A percentile compares a stretch with the other conserved stretches of the same genome.
Conservation (phyloP, 2,797 vertebrate species). For the Martes flavigula region DNA sequence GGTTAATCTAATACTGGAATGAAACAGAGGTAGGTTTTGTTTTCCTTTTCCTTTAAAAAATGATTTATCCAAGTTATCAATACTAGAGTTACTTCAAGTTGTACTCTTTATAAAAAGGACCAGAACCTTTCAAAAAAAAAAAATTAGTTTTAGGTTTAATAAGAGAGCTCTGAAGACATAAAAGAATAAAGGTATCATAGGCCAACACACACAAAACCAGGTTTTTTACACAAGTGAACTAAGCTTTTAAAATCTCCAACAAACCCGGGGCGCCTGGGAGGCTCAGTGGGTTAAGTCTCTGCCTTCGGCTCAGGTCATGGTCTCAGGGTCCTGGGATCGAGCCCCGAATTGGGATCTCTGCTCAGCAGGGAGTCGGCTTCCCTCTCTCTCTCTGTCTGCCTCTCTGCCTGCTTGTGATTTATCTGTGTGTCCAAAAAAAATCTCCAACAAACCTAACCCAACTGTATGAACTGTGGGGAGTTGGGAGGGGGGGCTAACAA, state of each 20-base stretch:
- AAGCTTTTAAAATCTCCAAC: not conserved
- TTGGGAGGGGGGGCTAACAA: not conserved
- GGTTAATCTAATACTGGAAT: not conserved
- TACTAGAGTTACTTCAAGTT: not conserved
- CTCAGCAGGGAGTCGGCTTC: no score
- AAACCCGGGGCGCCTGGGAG: not conserved
- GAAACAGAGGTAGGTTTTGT: not conserved
- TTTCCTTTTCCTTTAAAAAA: not conserved
- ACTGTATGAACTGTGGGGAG: not conserved
- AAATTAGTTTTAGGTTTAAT: not conserved
- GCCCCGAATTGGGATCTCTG: no score
- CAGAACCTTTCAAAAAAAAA: constrained; percentile 6
- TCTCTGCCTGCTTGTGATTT: no score
- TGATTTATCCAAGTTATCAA: not conserved
- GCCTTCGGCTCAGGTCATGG: no score
- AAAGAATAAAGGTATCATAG: not conserved
- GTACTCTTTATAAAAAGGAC: not conserved
- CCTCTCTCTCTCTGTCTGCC: no score
- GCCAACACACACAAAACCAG: not conserved
- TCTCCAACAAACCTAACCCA: not conserved
- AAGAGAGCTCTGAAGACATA: not conserved
- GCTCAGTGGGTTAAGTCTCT: no score
- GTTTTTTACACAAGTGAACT: not conserved
- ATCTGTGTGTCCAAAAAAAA: not conserved
- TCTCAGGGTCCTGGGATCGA: no score